These are phyloP conservation scores for Ceriagrion tenellum DNA, from an alignment of 2,888 invertebrate species.

Conservation along the genomic window DNA sequence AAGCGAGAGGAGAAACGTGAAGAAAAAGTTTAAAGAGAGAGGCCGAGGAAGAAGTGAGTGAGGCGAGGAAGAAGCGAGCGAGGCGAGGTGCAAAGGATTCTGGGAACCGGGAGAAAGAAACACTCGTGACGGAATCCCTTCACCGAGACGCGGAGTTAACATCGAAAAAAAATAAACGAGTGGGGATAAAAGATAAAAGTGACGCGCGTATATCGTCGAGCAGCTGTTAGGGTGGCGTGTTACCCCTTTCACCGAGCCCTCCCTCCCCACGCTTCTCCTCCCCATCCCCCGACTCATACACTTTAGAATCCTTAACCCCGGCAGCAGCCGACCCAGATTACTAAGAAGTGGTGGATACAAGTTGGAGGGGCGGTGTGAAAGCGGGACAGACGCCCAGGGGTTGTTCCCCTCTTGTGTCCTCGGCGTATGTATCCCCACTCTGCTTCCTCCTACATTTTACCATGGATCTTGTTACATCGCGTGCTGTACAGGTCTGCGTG, in stretches of 20 bases:
- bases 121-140: neutral
- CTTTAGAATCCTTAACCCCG: neutral
- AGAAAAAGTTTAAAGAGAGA: neutral
- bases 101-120: too few relatives aligned
- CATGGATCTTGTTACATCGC: too few relatives aligned
- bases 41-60: neutral
- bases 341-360: slow-evolving; percentile 3
- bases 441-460: too few relatives aligned
- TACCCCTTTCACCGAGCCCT: neutral
- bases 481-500: too few relatives aligned
- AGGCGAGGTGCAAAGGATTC: neutral
- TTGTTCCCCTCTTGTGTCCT: too few relatives aligned
- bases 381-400: neutral
- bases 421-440: neutral
- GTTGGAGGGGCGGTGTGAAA: neutral
- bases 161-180: neutral
- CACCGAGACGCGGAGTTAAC: slow-evolving; percentile 3
- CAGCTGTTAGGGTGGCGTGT: neutral
- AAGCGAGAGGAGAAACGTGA: neutral
- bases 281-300: neutral
- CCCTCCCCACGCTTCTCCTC: neutral
- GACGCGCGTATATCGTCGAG: neutral
- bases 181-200: too few relatives aligned
- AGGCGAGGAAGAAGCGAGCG: neutral
- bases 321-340: neutral